Base-by-base conservation (phyloP, 2,113 vertebrate species). In the Tricholaema leucomelas region DNA sequence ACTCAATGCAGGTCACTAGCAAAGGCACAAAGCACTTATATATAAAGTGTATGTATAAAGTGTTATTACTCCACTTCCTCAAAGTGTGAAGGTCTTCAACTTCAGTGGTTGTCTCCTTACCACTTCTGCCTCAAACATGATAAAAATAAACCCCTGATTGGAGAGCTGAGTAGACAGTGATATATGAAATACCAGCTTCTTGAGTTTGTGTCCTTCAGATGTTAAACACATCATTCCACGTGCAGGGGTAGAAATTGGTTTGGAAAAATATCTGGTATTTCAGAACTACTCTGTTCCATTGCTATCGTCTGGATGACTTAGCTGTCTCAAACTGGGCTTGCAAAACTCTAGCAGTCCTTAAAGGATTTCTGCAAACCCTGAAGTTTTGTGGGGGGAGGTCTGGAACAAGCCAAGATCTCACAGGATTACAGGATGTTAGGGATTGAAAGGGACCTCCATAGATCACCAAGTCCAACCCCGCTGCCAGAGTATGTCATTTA, bases 61-160 rank as follows among this genome's bases (percentile, higher is more conserved):
- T 3, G 5, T 44, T 58, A 30, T 38, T 44, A 12, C 13, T 79
- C 59, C 36, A 25, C 5, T 80, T 64, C 28, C 25, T 67, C 9
- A 15, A 78, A 36, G 8, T 46, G 59, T 31, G 33, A 80, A 38
- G 24, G 13, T 66, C 36, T 88, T 78, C 56, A 65, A 4, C 4
- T 66, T 81, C 16, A 9, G 12, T 40, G 36, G 2, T 81, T 84
- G 14, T 52, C 15, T 66, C 63, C 14, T 85, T 66, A 36, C 14
- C 74, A 40, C 36, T 61, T 87, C 56, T 90, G 33, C 24, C 24
- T 87, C 76, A 79, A 15, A 7, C 19, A n/a, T 67, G 54, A 40
- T 15, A 11, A 10, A 27, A 88, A 64, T 4, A 64, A 27, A 8
- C 4, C 1, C 4, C 10, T 0, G 1, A 8, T 52, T 9, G 44